Conservation (phyloP, 2,113 vertebrate species). For the Bubo scandiacus region DNA sequence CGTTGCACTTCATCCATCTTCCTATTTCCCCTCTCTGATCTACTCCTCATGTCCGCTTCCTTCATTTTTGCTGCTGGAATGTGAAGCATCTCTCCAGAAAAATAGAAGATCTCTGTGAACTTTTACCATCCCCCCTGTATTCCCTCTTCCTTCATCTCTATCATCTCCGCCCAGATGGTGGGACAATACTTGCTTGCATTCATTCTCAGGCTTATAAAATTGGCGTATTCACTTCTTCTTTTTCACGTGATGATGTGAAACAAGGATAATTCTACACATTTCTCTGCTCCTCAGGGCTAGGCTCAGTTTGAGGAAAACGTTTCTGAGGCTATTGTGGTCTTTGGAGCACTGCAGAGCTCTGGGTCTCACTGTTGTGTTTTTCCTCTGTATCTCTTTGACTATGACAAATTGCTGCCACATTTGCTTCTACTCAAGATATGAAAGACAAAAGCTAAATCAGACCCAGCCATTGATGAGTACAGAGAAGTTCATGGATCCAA, state of each 20-base stretch:
- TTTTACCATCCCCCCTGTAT: constrained; percentile 4
- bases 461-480: not conserved
- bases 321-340: not conserved
- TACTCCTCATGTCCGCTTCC: constrained; percentile 40
- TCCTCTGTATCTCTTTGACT: not conserved
- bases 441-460: not conserved
- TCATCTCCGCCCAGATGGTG: constrained; percentile 39
- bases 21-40: constrained; percentile 50
- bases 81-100: constrained; percentile 54
- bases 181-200: not conserved
- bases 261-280: not conserved
- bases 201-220: constrained; percentile 17
- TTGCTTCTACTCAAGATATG: not conserved
- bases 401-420: not conserved
- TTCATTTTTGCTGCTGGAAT: constrained; percentile 53
- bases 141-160: constrained; percentile 17
- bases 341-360: not conserved
- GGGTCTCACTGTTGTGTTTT: not conserved
- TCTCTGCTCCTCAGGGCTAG: not conserved
- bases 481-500: not conserved
- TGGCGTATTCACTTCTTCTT: not conserved
- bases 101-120: constrained; percentile 18
- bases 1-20: constrained; percentile 63
- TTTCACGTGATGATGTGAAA: not conserved
- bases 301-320: not conserved